Conservation (phyloP, 2,113 vertebrate genomes). For the Ancistrus triradiatus region DNA sequence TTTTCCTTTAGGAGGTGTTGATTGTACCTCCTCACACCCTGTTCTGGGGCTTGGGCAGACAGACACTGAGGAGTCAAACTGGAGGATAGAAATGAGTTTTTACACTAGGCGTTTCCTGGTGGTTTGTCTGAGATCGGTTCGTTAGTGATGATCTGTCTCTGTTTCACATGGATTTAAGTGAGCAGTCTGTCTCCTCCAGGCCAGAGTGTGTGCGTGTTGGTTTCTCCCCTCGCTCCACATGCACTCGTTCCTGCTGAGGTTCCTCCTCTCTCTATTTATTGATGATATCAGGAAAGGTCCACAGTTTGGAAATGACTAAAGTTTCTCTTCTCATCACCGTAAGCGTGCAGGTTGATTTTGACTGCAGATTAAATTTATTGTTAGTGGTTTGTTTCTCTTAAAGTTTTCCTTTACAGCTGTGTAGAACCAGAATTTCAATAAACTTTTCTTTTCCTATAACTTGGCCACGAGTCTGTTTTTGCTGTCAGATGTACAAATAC, state of each 20-base stretch:
- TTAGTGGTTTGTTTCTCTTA: slow-evolving; percentile 36
- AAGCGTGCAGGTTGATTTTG: too few relatives aligned
- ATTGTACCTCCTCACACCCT: background rate
- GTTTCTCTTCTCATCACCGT: too few relatives aligned
- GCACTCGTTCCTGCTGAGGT: background rate
- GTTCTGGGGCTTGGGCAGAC: background rate
- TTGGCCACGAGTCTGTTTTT: too few relatives aligned
- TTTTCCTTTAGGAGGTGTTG: background rate
- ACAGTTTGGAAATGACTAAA: too few relatives aligned
- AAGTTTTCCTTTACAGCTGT: slow-evolving; percentile 56
- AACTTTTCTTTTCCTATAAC: slow-evolving; percentile 68
- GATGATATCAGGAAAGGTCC: background rate
- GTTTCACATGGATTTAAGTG: background rate
- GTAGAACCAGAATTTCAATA: slow-evolving; percentile 72
- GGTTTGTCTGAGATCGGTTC: background rate
- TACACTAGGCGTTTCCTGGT: background rate
- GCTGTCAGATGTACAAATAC: too few relatives aligned
- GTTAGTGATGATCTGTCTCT: background rate
- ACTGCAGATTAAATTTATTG: too few relatives aligned
- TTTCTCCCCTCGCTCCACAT: background rate
- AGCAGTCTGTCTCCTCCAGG: background rate
- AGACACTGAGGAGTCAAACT: background rate
- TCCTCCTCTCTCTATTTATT: background rate
- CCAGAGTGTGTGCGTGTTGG: background rate
- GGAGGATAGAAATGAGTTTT: background rate